These are phyloP conservation scores for Uromys caudimaculatus DNA, from an alignment of 2,797 vertebrate genomes.

Conservation along the genomic window DNA sequence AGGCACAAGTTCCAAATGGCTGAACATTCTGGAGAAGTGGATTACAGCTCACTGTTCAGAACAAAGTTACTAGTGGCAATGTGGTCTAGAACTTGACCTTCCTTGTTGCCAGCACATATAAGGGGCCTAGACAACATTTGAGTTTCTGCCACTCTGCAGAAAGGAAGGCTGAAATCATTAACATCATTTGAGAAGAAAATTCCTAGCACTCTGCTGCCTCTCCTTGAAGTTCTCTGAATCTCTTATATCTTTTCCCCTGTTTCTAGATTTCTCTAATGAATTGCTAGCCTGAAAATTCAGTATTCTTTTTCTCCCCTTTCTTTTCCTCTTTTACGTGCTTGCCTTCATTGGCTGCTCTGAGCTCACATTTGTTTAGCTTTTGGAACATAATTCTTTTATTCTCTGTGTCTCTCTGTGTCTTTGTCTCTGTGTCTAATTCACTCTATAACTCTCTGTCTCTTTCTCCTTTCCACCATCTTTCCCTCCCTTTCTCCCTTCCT, in stretches of 20 bases:
- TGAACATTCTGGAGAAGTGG: rapidly evolving
- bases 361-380: neutral
- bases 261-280: neutral
- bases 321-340: neutral
- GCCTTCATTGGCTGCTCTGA: neutral
- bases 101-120: neutral
- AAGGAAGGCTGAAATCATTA: neutral
- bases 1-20: neutral
- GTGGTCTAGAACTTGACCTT: neutral
- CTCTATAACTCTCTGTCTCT: neutral
- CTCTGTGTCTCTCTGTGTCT: neutral
- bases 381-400: neutral
- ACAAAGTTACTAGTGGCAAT: neutral
- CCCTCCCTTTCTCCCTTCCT: neutral
- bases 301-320: neutral
- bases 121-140: neutral
- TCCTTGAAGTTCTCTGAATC: neutral
- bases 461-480: too few species aligned
- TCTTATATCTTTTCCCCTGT: neutral
- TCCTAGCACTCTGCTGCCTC: neutral
- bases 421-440: neutral
- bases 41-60: neutral
- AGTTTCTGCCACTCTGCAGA: neutral
- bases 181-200: neutral
- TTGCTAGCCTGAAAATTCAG: neutral